phyloP scores from a whole-genome alignment of 2,113 vertebrate genomes.

The Chitala chitala region DNA sequence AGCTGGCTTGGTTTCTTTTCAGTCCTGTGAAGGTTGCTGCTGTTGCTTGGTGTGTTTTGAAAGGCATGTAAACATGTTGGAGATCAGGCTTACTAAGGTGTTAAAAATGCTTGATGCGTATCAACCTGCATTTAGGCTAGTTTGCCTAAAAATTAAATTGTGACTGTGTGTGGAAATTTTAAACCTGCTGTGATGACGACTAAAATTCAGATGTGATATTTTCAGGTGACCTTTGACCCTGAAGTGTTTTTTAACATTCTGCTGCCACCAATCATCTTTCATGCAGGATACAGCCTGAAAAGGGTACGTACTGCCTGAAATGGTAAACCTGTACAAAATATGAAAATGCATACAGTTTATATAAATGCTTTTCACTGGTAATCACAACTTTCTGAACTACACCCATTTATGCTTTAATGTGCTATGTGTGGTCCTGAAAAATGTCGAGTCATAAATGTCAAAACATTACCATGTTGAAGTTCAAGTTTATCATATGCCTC shows the following conservation, averaged over 20 bases:
- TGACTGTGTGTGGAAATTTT: background rate
- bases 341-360: too few species aligned
- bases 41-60: background rate
- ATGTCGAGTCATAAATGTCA: too few species aligned
- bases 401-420: too few species aligned
- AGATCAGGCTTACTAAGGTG: background rate
- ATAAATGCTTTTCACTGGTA: too few species aligned
- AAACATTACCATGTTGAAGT: too few species aligned
- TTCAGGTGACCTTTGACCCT: constrained; percentile 93
- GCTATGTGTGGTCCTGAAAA: too few species aligned
- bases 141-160: background rate
- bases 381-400: too few species aligned
- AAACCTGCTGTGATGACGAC: background rate
- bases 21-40: background rate
- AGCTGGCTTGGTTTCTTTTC: background rate
- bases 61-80: background rate
- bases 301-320: constrained; percentile 77
- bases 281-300: constrained; percentile 96
- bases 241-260: constrained; percentile 99
- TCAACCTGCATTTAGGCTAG: background rate
- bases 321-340: too few species aligned
- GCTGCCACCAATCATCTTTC: constrained; percentile 97
- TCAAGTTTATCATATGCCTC: too few species aligned
- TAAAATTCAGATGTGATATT: background rate
- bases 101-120: background rate